Base-by-base conservation (phyloP, 2,797 vertebrate species). In the Spinus pinus region DNA sequence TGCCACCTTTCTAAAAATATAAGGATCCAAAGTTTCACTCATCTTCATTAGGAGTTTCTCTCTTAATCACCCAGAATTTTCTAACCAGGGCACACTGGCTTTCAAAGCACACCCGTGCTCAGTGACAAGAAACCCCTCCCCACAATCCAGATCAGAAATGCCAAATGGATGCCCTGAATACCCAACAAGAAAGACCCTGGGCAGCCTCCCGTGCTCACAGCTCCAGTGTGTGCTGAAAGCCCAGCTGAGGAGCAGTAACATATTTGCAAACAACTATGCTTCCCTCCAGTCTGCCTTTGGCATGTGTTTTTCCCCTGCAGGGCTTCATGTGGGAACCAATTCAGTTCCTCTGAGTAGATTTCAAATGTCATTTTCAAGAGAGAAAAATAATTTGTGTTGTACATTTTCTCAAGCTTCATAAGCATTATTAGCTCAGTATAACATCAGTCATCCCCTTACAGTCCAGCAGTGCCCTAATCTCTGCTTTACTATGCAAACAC, bases 401-500 rank as follows among this genome's bases (percentile, higher is more conserved):
- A 79, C 62, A 46, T 90, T 89, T 93, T 93, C 86, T 83, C 91
- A 66, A 93, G 91, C 93, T 92, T 81, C 86, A 75, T 89, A 86
- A 91, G 81, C 75, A 67, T 89, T 95, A 92, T 88, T 49, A 74
- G 88, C 82, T 95, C 77, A 39, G 62, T 77, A 9, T 33, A 93
- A 57, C 86, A 95, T 97, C 69, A 96, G 77, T 97, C 96, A 96
- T 86, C 80, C 15, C 62, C 95, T 93, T 66, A 56, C 81, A 92
- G 95, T 88, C 93, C 95, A 88, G 94, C 86, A 91, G 74, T 62
- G 86, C 84, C 78, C 86, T 92, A 96, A 96, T 95, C 88, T 74
- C 93, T 84, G 82, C 67, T 93, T 95, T 86, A 57, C 91, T 96
- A 95, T 94, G 95, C 95, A 96, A 96, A 96, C 92, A 94, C 92